Evolutionary conservation across 2,797 vertebrate genomes (phyloP), one percentile per base, ranked within the genome.

Genomic region (Babyrousa celebensis): DNA sequence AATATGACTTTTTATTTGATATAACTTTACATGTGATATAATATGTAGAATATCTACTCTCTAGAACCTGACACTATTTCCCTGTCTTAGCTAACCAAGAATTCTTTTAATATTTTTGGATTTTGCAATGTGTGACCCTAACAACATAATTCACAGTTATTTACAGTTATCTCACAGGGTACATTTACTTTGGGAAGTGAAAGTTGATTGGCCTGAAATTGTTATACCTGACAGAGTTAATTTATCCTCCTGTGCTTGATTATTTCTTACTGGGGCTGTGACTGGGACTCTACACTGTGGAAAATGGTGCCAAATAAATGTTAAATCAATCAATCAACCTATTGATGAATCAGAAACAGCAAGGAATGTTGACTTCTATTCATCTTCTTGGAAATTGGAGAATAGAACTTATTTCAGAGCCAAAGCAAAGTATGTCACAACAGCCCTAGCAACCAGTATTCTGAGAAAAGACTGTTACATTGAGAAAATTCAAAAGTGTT

Each of bases 401-500:
- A 90, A 58, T 2, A 85, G 40, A 88, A 94, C 6, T 85, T 71
- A 93, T 75, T 96, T 89, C 62, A 94, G n/a, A 94, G 12, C 9
- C 36, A 91, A 94, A 92, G 40, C 32, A 70, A 54, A 54, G 1
- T 56, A 63, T 80, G 48, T 91, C 67, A 82, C 40, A 93, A 75
- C 7, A 93, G 14, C 12, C 15, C 9, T 78, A 63, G 52, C 27
- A 95, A 91, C 29, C 21, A 85, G 40, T 56, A 67, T 92, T 78
- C 77, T 74, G 68, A 79, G 82, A 77, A 94, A 92, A 72, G 36
- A n/a, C 25, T 72, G 27, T 18, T 54, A 48, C 1, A 17, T 10
- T 58, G 54, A 68, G 25, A 91, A 40, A 79, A 29, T 7, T 17
- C 9, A 86, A 89, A 72, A 80, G 3, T 54, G 27, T 94, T 94